Evolutionary conservation across 35 echinoderm and acorn worm genomes (phyloP).

Genomic region (Acanthaster planci): DNA sequence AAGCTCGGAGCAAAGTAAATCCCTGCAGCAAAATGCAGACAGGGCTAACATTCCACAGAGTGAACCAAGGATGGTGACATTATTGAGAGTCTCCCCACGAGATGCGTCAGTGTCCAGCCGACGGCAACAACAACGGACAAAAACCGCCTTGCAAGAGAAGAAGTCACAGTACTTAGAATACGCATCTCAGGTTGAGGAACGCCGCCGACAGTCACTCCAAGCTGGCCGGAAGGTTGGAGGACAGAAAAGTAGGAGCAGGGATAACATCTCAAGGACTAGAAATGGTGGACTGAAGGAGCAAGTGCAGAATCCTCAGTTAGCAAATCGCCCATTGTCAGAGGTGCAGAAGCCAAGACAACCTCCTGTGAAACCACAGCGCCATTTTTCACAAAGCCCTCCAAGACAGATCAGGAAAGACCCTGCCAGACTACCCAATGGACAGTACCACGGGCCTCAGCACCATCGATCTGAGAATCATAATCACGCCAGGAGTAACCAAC

Average conservation of each 20-base stretch:
- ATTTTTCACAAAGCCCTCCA: neutral
- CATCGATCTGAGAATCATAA: neutral
- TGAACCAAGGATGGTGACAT: constrained; percentile 10
- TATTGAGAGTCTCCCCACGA: neutral
- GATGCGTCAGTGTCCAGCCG: neutral
- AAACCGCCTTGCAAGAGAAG: neutral
- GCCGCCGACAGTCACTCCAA: neutral
- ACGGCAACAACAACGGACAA: neutral
- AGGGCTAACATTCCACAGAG: constrained; percentile 13
- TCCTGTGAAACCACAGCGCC: neutral
- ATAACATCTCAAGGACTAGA: no score
- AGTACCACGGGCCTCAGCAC: neutral
- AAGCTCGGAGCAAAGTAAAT: neutral
- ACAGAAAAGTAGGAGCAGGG: no score
- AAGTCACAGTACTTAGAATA: neutral
- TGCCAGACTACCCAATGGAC: neutral
- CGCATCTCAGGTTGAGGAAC: neutral
- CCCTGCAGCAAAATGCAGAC: neutral
- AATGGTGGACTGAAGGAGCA: no score
- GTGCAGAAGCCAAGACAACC: neutral
- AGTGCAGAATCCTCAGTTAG: neutral
- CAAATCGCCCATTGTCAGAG: neutral
- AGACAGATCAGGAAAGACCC: neutral
- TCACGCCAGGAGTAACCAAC: neutral
- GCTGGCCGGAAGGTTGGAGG: neutral